Base-by-base conservation (phyloP, 2,797 vertebrate species). In the Sebastes kiyomatsui region DNA sequence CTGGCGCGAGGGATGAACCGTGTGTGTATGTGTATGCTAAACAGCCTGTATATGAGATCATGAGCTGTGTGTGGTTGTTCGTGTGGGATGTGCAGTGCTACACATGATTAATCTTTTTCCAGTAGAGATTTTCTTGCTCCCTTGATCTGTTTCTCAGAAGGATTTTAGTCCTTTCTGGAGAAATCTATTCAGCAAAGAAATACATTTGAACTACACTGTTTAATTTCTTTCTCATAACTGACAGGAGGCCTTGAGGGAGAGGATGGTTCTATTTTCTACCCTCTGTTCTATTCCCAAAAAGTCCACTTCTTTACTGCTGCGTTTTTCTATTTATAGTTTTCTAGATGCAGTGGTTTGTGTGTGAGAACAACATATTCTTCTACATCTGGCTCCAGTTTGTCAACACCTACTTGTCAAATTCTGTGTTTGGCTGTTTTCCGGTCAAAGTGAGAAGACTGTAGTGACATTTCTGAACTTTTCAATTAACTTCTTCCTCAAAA, bases 11-110 rank as follows among this genome's bases (percentile, higher is more conserved):
- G 84, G 77, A 87, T 71, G 72, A 89, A 75, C 79, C 22, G 0
- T 80, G 81, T 83, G 83, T 80, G 77, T 71, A 13, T 77, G 86
- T 80, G 79, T 77, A 60, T 91, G 82, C 76, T 85, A 78, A 90
- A 91, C 75, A 77, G 80, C 64, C 78, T 81, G 75, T 65, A 85
- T 62, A 84, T 87, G 87, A 89, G 84, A 80, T 79, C 80, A 87
- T 74, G 60, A 81, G 81, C 85, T 28, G 82, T 46, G 80, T 79
- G 84, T 72, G 79, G 76, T 66, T 82, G 79, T 77, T 83, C 11
- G 52, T 74, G 86, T 87, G 81, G 84, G 88, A 82, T 85, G 86
- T 67, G 75, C 64, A 76, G 68, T 25, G 2, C 6, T 46, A 69
- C 78, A 85, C n/a, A 35, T 80, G 72, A 87, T 77, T 59, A 69